Percentiles rank a stretch among this genome's conserved stretches.
phyloP scores from a whole-genome alignment of 2,113 vertebrate species.

The Talpa occidentalis region DNA sequence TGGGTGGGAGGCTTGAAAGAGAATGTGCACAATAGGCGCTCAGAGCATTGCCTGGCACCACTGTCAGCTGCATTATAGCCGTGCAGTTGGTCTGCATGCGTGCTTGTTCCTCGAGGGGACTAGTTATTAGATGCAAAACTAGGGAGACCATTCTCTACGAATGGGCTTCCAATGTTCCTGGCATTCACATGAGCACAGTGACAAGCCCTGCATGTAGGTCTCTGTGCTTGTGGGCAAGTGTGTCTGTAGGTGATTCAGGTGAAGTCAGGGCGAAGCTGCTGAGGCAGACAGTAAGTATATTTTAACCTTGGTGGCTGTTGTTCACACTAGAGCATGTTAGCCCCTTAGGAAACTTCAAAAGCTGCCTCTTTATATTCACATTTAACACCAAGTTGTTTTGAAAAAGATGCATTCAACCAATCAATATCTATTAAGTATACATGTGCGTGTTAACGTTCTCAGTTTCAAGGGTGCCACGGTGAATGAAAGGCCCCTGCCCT shows the following conservation, averaged over 20 bases:
- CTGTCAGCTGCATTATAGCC: no score
- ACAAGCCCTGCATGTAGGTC: background rate
- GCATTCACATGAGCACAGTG: background rate
- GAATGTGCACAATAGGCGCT: rapidly evolving
- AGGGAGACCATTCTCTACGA: background rate
- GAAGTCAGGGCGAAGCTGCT: background rate
- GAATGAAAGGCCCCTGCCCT: background rate
- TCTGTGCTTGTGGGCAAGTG: background rate
- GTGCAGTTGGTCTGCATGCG: background rate
- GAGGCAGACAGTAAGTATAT: background rate
- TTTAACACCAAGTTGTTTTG: background rate
- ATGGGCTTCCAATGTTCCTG: background rate
- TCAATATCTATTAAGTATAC: background rate
- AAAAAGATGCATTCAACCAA: background rate
- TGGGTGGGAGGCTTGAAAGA: background rate
- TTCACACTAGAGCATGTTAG: background rate
- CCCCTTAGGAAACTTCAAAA: background rate
- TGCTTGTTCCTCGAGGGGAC: no score
- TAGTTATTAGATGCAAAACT: background rate
- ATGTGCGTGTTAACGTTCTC: background rate
- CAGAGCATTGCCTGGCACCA: background rate
- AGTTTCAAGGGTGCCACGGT: background rate
- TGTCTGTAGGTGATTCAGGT: background rate
- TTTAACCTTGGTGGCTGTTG: background rate
- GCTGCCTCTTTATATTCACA: background rate